Conservation (phyloP, 2,113 vertebrate species). For the Pteruthius melanotis region DNA sequence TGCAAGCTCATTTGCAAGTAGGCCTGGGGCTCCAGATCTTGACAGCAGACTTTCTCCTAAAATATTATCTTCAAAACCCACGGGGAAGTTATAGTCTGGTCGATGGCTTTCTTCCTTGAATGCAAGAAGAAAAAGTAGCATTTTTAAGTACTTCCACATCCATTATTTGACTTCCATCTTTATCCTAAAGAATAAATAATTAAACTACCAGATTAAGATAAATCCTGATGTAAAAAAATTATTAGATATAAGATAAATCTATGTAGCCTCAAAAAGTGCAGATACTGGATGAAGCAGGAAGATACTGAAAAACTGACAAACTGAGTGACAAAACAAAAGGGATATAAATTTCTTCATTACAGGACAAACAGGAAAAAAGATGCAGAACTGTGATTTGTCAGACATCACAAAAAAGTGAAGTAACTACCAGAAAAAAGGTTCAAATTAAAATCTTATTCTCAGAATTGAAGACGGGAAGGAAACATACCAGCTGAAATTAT, state of each 20-base stretch:
- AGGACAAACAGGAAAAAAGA: background rate
- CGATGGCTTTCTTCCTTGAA: constrained; percentile 81
- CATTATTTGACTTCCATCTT: background rate
- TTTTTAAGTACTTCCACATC: background rate
- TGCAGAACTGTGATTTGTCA: background rate
- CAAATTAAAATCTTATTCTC: background rate
- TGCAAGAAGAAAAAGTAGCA: background rate
- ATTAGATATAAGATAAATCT: background rate
- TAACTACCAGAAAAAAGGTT: background rate
- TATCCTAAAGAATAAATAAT: background rate
- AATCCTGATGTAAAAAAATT: background rate
- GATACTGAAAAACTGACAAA: background rate
- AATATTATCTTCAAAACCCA: constrained; percentile 81
- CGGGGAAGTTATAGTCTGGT: constrained; percentile 80
- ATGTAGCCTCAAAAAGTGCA: background rate
- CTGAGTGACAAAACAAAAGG: background rate
- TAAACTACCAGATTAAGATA: background rate
- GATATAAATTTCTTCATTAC: background rate
- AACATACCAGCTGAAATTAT: background rate
- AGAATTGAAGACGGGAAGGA: background rate
- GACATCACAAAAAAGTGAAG: background rate
- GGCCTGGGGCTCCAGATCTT: constrained; percentile 67
- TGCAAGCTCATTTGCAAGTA: constrained; percentile 84
- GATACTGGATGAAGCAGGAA: background rate
- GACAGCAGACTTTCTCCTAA: constrained; percentile 71